These are phyloP conservation scores for Vireo altiloquus DNA, from an alignment of 2,113 vertebrate genomes.

Conservation along the genomic window DNA sequence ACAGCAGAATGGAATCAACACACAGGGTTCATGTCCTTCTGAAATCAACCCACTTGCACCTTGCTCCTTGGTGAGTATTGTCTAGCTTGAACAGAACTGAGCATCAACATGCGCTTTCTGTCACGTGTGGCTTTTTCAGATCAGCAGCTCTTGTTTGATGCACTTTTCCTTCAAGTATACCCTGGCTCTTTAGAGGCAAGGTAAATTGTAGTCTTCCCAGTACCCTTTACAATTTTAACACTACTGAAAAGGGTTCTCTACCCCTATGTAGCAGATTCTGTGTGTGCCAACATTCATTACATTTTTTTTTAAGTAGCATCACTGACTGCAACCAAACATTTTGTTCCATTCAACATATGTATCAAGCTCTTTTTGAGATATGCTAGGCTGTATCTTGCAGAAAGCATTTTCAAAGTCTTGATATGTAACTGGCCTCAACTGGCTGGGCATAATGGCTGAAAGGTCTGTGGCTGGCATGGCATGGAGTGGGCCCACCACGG, in stretches of 20 bases:
- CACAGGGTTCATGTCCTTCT: conserved; percentile 83
- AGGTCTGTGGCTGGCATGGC: conserved; percentile 90
- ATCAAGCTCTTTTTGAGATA: conserved; percentile 99
- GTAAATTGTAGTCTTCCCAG: conserved; percentile 74
- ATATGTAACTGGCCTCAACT: conserved; percentile 96
- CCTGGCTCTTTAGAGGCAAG: conserved; percentile 78
- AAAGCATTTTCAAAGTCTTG: conserved; percentile 99
- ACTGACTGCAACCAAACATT: conserved; percentile 99
- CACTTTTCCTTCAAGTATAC: conserved; percentile 81
- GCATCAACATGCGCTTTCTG: conserved; percentile 79
- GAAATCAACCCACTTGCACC: conserved; percentile 83
- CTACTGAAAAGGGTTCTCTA: conserved; percentile 79
- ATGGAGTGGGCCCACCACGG: conserved; percentile 89
- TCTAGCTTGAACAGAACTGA: conserved; percentile 81
- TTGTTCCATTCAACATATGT: conserved; percentile 99
- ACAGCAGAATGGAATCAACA: conserved; percentile 96
- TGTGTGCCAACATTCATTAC: conserved; percentile 81
- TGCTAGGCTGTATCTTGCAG: conserved; percentile 99
- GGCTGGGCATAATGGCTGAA: conserved; percentile 91
- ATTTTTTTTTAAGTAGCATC: conserved; percentile 71
- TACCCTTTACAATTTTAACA: conserved; percentile 77
- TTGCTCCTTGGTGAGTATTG: conserved; percentile 82
- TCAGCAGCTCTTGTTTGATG: conserved; percentile 79
- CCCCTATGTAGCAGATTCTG: conserved; percentile 79
- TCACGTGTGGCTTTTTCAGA: conserved; percentile 79